Evolutionary conservation across 2,797 vertebrate genomes (phyloP), one percentile per base, ranked within the genome.

Genomic region (Liasis olivaceus): DNA sequence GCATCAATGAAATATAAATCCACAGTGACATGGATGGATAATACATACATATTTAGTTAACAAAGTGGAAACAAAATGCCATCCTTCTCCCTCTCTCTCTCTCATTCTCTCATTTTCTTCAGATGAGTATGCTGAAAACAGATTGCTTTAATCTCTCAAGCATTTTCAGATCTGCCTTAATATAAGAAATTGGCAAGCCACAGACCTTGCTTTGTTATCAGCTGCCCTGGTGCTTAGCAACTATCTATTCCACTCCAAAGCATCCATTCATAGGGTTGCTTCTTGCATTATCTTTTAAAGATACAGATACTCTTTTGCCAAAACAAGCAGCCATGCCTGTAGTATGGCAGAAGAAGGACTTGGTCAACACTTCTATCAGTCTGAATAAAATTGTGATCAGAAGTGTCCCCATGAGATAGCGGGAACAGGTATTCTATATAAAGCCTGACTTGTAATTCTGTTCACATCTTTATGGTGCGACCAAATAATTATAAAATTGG

Each of bases 171-270:
- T 0, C 94, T 95, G 94, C 93, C 58, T 88, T 87, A 92, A 59
- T 60, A 17, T 91, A 22, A 91, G 89, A 90, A 59, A 62, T 51
- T 91, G 56, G 51, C 36, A 90, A 77, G 63, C 84, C 62, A 26
- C 20, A 86, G 91, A 85, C 86, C 77, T 95, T 94, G 92, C 86
- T 20, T 93, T 95, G 92, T 59, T 90, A 95, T 91, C 90, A 63
- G 72, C 24, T 91, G 15, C 93, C 69, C 93, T 94, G 91, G 89
- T 95, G 93, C 92, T 95, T 95, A 28, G 14, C 89, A 88, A 92
- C 89, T 86, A 1, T 87, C 0, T 7, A 95, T 94, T 62, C 87
- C 91, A 85, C 59, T 59, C 84, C 91, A 86, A 58, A 92, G 88
- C 58, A 85, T 42, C 47, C 28, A 0, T 90, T 88, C 89, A 47